Evolutionary conservation across 2,113 vertebrate species (phyloP), one percentile per base, ranked within the genome.

Genomic region (Cyrtonyx montezumae): DNA sequence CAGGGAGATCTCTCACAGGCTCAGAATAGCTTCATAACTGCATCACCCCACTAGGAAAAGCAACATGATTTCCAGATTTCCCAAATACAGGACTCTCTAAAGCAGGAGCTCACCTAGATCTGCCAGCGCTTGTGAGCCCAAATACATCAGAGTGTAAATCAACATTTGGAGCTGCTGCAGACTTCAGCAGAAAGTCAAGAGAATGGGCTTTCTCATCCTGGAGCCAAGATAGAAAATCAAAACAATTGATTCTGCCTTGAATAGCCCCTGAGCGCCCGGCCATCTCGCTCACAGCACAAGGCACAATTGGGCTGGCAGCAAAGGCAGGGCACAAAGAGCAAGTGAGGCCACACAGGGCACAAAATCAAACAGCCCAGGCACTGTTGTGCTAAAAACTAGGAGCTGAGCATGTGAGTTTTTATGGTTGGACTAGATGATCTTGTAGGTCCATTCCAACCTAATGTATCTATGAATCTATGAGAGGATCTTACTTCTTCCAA

Each of bases 201-300:
- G 22, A 40, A 17, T 25, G 15, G 4, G 42, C 87, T 79, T 56
- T 63, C 37, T 62, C 14, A 55, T 73, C 10, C 13, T 17, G 3
- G 11, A 42, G 77, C 66, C 79, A 49, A 62, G 36, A 69, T n/a
- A 3, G 79, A 45, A 69, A 91, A 18, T 48, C 23, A 36, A 45
- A 89, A 7, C 0, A 2, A 69, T 40, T 16, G 19, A 76, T 80
- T 58, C 11, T 78, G 25, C 46, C 70, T 36, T 1, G 1, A 79
- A 36, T 9, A 42, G 40, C 0, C 2, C 16, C 43, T 2, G 7
- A 25, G 19, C 59, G 11, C 40, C 40, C 20, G 2, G 2, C 21
- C 0, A 0, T n/a, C 42, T 36, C n/a, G 25, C 45, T 56, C 55
- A 65, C 21, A 69, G 69, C 25, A 37, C 1, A 1, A 45, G 36